Percentiles rank a stretch among this genome's conserved stretches.
These are phyloP conservation scores for Ephestia elutella DNA, from an alignment of 1,140 invertebrate species.

Conservation along the genomic window DNA sequence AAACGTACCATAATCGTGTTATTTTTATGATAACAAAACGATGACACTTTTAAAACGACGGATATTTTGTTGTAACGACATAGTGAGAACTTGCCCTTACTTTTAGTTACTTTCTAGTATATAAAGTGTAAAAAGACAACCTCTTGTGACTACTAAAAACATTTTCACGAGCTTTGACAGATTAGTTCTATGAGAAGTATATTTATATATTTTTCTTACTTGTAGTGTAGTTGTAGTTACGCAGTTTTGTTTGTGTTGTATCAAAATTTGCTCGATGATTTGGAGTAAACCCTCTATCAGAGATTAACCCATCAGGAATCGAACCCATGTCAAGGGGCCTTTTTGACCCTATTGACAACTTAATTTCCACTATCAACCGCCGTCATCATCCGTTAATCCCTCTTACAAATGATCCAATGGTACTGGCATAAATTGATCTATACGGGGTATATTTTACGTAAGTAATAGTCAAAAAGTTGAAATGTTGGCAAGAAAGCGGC, in stretches of 20 bases:
- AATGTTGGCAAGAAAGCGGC: too few relatives aligned
- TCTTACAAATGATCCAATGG: neutral
- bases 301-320: neutral
- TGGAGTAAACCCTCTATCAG: slow-evolving; percentile 17
- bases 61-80: neutral
- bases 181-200: slow-evolving; percentile 64
- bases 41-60: neutral
- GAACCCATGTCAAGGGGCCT: neutral
- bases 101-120: slow-evolving; percentile 30
- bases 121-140: slow-evolving; percentile 65
- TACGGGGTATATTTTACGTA: neutral
- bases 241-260: slow-evolving; percentile 27
- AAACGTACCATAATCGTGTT: too few relatives aligned
- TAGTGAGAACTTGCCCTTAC: neutral
- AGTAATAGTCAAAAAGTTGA: neutral
- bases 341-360: neutral
- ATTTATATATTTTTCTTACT: slow-evolving; percentile 73
- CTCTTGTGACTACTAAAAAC: slow-evolving; percentile 57
- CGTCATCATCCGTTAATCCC: neutral
- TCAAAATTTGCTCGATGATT: slow-evolving; percentile 24
- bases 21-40: too few relatives aligned
- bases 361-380: neutral
- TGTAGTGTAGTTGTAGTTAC: slow-evolving; percentile 53
- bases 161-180: slow-evolving; percentile 68
- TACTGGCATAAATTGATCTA: neutral